Evolutionary conservation across 2,113 vertebrate genomes (phyloP).

Genomic region (Gymnorhina tibicen): DNA sequence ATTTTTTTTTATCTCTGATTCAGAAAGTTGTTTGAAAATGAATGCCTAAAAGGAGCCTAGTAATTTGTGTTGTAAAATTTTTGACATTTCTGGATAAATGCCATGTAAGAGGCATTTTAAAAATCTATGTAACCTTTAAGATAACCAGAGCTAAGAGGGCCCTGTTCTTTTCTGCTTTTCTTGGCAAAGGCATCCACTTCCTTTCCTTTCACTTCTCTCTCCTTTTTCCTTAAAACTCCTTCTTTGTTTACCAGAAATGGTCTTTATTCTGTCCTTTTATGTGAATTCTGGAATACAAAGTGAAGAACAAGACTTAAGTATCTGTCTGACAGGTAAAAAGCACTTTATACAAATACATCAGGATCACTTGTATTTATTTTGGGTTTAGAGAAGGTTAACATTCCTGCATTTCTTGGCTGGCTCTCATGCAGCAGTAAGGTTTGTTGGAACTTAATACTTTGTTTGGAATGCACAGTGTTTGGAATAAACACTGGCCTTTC

Average conservation of each 20-base stretch:
- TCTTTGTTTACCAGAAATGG: background rate
- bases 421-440: background rate
- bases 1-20: background rate
- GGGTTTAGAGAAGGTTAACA: background rate
- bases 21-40: background rate
- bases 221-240: background rate
- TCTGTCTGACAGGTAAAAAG: background rate
- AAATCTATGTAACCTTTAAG: background rate
- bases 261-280: background rate
- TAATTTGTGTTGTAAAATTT: background rate
- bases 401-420: background rate
- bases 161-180: background rate
- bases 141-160: background rate
- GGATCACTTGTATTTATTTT: background rate
- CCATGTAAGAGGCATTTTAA: background rate
- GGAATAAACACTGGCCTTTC: too few species aligned
- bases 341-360: background rate
- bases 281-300: background rate
- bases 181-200: background rate
- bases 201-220: background rate
- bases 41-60: background rate
- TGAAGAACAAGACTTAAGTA: background rate
- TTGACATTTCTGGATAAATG: background rate
- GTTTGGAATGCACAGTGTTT: background rate
- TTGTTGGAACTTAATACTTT: background rate